Base-by-base conservation (phyloP, 1,140 invertebrate genomes). In the Drosophila arizonae region DNA sequence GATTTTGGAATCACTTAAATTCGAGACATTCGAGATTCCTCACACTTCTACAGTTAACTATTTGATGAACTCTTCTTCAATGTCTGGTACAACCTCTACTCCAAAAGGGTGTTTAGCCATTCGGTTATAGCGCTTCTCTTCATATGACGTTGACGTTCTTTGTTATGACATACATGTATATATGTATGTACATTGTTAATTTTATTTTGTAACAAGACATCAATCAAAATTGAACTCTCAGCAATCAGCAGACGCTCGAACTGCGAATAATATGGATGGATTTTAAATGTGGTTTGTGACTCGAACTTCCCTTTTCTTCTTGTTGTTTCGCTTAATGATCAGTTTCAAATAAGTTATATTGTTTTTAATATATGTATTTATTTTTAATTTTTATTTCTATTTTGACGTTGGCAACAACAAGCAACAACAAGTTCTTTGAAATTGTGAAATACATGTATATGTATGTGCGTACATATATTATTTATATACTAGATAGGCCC, bases 161-260 rank as follows among this genome's bases (percentile, higher is more conserved):
- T 46, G 43, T 46, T 46, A 9, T 46, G n/a, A 8, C 43, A 46
- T 46, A 17, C 17, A 46, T 46, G 17, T 46, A 8, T 45, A 17
- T 15, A 17, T 45, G 15, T 45, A 6, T 45, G 13, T 45, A 45
- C 17, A 54, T 26, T 54, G n/a, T 72, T 54, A 52, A 51, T 67
- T 67, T 45, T 60, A 30, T 60, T 68, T 61, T 56, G 50, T 48
- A 55, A 41, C 26, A 52, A 75, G 74, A 46, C 52, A 76, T 85
- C 82, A 78, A 85, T 85, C 81, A 86, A 81, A 81, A 78, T 81
- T 78, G 78, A 85, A 81, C 82, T 86, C 41, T 51, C 58, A 50
- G 48, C 67, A 65, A 87, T 81, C 78, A 56, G 72, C 64, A 67
- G 65, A 77, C 57, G 72, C 61, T 71, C 33, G 65, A 71, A 71